phyloP scores from a whole-genome alignment of 2,797 vertebrate species.

The Sebastes goodei region DNA sequence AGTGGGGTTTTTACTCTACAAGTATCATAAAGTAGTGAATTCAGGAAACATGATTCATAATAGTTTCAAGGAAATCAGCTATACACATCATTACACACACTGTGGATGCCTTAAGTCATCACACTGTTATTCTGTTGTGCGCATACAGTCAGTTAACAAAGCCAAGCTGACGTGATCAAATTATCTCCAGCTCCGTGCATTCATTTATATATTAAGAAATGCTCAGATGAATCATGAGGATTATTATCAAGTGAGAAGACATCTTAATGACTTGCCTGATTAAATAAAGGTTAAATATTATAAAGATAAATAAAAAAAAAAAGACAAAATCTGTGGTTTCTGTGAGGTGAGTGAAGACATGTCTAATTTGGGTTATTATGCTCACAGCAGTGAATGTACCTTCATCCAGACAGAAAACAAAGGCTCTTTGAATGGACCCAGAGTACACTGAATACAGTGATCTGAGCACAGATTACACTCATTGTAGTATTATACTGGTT shows the following conservation, averaged over 20 bases:
- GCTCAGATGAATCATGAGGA: neutral
- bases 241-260: slow-evolving; percentile 1
- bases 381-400: neutral
- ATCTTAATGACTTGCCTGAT: neutral
- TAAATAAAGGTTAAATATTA: neutral
- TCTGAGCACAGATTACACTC: neutral
- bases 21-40: too few relatives aligned
- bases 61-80: too few relatives aligned
- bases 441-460: neutral
- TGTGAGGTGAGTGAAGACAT: slow-evolving; percentile 4
- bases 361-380: slow-evolving; percentile 5
- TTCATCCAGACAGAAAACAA: neutral
- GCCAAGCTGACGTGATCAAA: slow-evolving; percentile 4
- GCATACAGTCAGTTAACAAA: neutral
- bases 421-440: neutral
- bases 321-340: slow-evolving; percentile 9
- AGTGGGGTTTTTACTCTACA: too few relatives aligned
- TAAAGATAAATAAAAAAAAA: neutral
- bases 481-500: neutral
- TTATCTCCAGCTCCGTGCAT: neutral
- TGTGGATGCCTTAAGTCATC: neutral
- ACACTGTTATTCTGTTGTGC: neutral
- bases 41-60: too few relatives aligned
- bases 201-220: slow-evolving; percentile 4
- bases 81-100: too few relatives aligned